Percentiles rank a stretch among this genome's conserved stretches.
Evolutionary conservation across 2,888 invertebrate species (phyloP).

Genomic region (Limnephilus auricula): DNA sequence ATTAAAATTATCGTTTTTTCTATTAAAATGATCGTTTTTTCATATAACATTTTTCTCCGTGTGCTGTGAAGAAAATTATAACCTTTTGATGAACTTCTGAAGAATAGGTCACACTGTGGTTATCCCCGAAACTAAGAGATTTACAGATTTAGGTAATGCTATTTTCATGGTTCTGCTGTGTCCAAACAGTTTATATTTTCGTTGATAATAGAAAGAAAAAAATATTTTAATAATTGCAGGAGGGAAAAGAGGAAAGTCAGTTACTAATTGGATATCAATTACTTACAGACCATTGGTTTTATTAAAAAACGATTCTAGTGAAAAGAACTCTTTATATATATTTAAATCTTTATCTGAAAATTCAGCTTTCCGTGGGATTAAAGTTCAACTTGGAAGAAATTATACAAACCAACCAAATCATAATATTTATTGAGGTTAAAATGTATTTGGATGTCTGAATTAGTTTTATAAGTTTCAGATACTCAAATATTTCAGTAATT

Average conservation of each 20-base stretch:
- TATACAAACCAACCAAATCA: too few species aligned
- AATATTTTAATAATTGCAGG: background rate
- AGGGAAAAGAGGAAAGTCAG: background rate
- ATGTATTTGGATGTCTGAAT: too few species aligned
- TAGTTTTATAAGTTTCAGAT: too few species aligned
- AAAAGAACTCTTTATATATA: background rate
- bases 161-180: background rate
- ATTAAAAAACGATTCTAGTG: background rate
- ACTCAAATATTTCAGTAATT: too few species aligned
- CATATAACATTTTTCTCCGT: too few species aligned
- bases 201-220: background rate
- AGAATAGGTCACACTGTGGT: background rate
- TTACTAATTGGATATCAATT: background rate
- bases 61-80: too few species aligned
- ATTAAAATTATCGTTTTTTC: too few species aligned
- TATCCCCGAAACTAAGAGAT: background rate
- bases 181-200: background rate
- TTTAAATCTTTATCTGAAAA: background rate
- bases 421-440: too few species aligned
- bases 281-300: conserved; percentile 12
- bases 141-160: background rate
- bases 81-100: too few species aligned
- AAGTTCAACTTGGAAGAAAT: too few species aligned
- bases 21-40: too few species aligned
- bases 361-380: background rate